These are phyloP conservation scores for Takifugu bimaculatus DNA, from an alignment of 2,113 vertebrate species.

Conservation along the genomic window DNA sequence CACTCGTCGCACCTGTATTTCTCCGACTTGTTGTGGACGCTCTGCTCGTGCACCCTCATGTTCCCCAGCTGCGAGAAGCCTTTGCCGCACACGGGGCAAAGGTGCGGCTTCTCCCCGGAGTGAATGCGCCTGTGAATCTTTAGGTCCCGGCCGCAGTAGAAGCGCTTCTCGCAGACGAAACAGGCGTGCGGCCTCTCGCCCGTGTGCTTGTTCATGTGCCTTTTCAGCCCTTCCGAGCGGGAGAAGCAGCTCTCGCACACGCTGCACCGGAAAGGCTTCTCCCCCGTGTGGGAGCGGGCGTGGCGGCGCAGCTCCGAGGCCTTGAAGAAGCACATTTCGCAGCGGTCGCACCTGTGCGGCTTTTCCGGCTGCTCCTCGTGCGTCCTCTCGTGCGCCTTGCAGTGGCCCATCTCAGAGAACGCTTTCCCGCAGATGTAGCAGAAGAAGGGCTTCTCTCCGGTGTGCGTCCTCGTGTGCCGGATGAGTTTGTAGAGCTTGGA, in stretches of 20 bases:
- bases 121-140: conserved; percentile 47
- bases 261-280: conserved; percentile 62
- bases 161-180: conserved; percentile 51
- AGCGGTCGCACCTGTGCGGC: conserved; percentile 46
- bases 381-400: conserved; percentile 60
- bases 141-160: conserved; percentile 61
- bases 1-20: conserved; percentile 57
- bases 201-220: conserved; percentile 65
- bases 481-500: conserved; percentile 55
- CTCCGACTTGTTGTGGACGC: conserved; percentile 58
- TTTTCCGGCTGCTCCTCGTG: conserved; percentile 64
- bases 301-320: conserved; percentile 52
- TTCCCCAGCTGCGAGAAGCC: conserved; percentile 69
- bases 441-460: conserved; percentile 63
- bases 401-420: conserved; percentile 61
- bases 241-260: conserved; percentile 60
- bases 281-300: conserved; percentile 56
- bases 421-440: conserved; percentile 60
- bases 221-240: conserved; percentile 63
- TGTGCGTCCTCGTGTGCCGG: conserved; percentile 64
- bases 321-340: conserved; percentile 62
- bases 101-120: conserved; percentile 63
- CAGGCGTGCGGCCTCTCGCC: conserved; percentile 60
- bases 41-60: conserved; percentile 67
- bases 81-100: conserved; percentile 66